A percentile compares a stretch with the other conserved stretches of the same genome.
Evolutionary conservation across 2,113 vertebrate genomes (phyloP).

Genomic region (Pterocles gutturalis): DNA sequence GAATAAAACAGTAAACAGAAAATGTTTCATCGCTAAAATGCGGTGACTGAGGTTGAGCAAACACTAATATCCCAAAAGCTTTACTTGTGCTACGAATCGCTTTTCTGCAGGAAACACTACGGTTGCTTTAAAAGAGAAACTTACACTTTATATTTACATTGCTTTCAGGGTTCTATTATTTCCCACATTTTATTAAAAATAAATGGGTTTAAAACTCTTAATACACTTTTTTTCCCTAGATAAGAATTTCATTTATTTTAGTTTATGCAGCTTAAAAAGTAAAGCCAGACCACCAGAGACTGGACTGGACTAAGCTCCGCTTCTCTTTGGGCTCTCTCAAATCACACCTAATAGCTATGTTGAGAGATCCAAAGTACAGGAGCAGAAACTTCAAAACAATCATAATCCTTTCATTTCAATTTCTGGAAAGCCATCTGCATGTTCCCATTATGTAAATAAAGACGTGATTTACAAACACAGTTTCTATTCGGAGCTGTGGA

Average conservation of each 20-base stretch:
- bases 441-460: accelerated
- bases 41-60: not conserved
- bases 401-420: not conserved
- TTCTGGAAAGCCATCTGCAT: not conserved
- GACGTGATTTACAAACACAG: accelerated
- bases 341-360: accelerated
- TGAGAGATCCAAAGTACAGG: not conserved
- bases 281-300: not conserved
- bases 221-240: not conserved
- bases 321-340: too few relatives aligned
- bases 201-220: not conserved
- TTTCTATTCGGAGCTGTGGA: not conserved
- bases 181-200: not conserved
- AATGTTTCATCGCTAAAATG: not conserved
- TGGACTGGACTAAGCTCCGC: not conserved
- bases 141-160: not conserved
- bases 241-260: not conserved
- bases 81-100: not conserved
- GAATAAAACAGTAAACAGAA: not conserved
- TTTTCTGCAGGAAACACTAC: not conserved
- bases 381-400: not conserved
- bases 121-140: not conserved
- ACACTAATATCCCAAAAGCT: not conserved
- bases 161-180: not conserved
- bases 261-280: not conserved